Conservation (phyloP, 2,113 vertebrate genomes). For the Aplodontia rufa region DNA sequence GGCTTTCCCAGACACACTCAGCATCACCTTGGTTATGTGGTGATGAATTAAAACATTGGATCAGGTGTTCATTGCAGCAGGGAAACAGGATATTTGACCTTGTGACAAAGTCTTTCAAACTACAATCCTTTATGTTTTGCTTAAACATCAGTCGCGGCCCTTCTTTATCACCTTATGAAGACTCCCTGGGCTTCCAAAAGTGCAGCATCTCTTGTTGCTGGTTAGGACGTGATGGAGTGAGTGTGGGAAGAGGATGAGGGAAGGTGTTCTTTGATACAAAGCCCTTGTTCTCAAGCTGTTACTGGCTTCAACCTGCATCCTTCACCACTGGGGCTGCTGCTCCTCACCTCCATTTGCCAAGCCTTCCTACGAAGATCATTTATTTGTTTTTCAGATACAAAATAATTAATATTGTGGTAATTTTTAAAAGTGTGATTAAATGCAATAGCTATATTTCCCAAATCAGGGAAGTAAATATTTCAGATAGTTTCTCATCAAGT, state of each 20-base stretch:
- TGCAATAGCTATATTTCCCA: background rate
- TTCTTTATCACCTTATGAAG: background rate
- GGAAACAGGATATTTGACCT: background rate
- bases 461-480: background rate
- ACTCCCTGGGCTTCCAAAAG: background rate
- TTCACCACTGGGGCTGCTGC: accelerated
- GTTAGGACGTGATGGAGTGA: background rate
- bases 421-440: background rate
- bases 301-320: background rate
- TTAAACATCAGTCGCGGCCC: background rate
- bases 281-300: background rate
- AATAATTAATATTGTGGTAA: background rate
- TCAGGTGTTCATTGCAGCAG: background rate
- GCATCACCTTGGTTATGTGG: background rate
- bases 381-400: background rate
- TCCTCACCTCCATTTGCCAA: background rate
- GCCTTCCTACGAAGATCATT: background rate
- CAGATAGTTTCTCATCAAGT: background rate
- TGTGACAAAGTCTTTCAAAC: background rate
- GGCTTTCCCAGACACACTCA: background rate
- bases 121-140: background rate
- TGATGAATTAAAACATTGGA: background rate
- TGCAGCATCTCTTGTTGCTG: background rate
- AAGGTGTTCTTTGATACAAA: background rate
- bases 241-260: background rate